phyloP scores from a whole-genome alignment of 2,888 invertebrate species.

The Boloria selene region DNA sequence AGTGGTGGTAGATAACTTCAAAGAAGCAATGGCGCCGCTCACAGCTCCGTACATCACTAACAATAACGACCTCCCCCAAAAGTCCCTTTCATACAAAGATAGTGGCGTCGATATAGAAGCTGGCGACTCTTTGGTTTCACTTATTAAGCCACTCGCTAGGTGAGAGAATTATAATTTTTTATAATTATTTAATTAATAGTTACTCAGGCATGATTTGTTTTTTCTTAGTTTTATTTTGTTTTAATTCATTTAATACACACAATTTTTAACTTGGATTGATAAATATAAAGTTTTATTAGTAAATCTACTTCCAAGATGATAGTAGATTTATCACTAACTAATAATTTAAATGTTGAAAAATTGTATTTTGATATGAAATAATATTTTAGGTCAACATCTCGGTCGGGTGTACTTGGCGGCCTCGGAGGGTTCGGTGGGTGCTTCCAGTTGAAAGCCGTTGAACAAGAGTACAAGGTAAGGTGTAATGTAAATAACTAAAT shows the following conservation, averaged over 20 bases:
- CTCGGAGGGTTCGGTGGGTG: conserved; percentile 95
- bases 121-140: conserved; percentile 89
- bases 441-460: conserved; percentile 88
- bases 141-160: conserved; percentile 83
- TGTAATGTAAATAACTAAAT: conserved; percentile 43
- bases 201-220: too few relatives aligned
- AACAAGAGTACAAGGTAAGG: conserved; percentile 70
- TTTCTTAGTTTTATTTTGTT: too few relatives aligned
- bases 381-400: conserved; percentile 82
- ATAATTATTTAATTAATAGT: too few relatives aligned
- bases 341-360: too few relatives aligned
- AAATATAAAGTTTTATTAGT: too few relatives aligned
- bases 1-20: conserved; percentile 86
- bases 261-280: too few relatives aligned
- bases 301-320: too few relatives aligned
- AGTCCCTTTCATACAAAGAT: conserved; percentile 87
- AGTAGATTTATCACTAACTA: too few relatives aligned
- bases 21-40: conserved; percentile 82
- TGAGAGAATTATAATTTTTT: conserved; percentile 10
- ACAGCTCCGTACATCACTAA: conserved; percentile 54
- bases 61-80: conserved; percentile 50
- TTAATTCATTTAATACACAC: too few relatives aligned
- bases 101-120: conserved; percentile 94
- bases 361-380: not conserved
- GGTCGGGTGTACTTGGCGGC: conserved; percentile 87